These are phyloP conservation scores for Mycteria americana DNA, from an alignment of 2,797 vertebrate species.

Conservation along the genomic window DNA sequence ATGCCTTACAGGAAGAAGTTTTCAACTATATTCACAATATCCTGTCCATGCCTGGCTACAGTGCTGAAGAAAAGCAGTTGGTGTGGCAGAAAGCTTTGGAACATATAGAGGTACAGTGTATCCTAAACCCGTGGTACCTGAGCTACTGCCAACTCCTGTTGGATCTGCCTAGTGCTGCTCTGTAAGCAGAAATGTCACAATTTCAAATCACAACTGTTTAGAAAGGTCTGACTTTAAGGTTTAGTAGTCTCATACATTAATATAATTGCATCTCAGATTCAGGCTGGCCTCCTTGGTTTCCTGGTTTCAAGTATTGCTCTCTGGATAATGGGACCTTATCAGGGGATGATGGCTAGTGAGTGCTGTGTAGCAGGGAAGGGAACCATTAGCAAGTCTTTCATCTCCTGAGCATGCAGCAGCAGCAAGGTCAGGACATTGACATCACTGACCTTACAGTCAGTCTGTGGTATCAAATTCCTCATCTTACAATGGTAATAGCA, in stretches of 20 bases:
- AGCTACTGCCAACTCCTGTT: not conserved
- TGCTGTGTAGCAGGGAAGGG: not conserved
- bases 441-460: not conserved
- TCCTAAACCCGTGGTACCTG: not conserved
- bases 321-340: not conserved
- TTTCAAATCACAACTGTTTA: not conserved
- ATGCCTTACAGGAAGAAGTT: conserved; percentile 84
- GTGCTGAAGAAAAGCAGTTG: conserved; percentile 83
- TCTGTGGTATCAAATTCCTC: not conserved
- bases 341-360: not conserved
- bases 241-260: not conserved
- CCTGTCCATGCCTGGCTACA: conserved; percentile 91
- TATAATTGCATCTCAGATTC: not conserved
- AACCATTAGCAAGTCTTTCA: not conserved
- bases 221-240: not conserved
- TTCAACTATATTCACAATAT: conserved; percentile 95
- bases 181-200: not conserved
- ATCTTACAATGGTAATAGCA: not conserved
- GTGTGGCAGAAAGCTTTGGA: conserved; percentile 86
- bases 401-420: not conserved
- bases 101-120: conserved; percentile 81
- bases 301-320: not conserved
- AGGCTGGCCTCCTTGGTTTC: not conserved
- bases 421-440: not conserved
- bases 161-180: not conserved